Base-by-base conservation (phyloP, 2,113 vertebrate species). In the Narcine bancroftii region DNA sequence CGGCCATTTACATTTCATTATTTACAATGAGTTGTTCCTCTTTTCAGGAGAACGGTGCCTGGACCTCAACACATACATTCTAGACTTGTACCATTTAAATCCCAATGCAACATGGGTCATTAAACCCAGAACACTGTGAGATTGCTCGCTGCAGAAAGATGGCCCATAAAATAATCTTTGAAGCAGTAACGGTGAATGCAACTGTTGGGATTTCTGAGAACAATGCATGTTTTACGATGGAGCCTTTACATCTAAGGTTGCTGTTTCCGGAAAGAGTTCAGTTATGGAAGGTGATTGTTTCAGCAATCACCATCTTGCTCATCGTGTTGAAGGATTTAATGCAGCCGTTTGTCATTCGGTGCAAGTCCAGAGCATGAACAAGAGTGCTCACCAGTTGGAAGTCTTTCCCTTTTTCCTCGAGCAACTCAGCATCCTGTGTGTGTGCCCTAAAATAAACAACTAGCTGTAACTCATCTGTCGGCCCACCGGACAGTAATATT, bases 81-180 rank as follows among this genome's bases (percentile, higher is more conserved):
- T 99, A 93, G 98, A 99, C 42, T 96, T 99, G 66, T 98, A 99
- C 95, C 96, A 45, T 89, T 96, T 96, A 13, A 99, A 99, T 93
- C 98, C 98, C 93, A 96, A 96, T 89, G 98, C 98, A 94, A 97
- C 98, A 93, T 99, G 99, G 99, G 95, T 99, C 93, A 96, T 99
- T 93, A 99, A 99, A 93, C 97, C 97, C 77, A 96, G 96, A 92
- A 93, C 94, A 92, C 96, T 94, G 93, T 96, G 96, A 96, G 94
- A 93, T 77, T 79, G 9, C 65, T 69, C 29, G 89, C 65, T 66
- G n/a, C 21, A n/a, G 81, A 87, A 33, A 21, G 81, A 87, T 36
- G 81, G 81, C 26, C 33, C 15, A 21, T 60, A 36, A 17, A 87
- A n/a, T 6, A 87, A 60, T 36, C 53, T 36, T n/a, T 15, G 33